phyloP scores from a whole-genome alignment of 2,888 invertebrate species.

The Xylocampa areola region DNA sequence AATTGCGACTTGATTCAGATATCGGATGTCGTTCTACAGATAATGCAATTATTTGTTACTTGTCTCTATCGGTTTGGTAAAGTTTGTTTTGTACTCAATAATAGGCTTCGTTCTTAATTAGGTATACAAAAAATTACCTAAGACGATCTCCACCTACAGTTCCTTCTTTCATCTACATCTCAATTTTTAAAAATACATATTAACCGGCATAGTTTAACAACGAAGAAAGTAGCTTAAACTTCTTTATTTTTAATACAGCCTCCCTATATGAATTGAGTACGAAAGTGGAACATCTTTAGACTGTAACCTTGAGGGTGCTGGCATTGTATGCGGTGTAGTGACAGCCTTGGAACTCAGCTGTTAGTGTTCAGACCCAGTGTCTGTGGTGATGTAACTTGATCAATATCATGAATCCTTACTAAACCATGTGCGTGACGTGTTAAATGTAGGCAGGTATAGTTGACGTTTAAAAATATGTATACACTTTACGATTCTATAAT shows the following conservation, averaged over 20 bases:
- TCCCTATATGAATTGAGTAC: slow-evolving; percentile 15
- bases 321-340: slow-evolving; percentile 31
- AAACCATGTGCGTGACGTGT: slow-evolving; percentile 12
- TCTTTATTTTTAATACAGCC: slow-evolving; percentile 14
- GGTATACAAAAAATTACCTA: too few species aligned
- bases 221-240: slow-evolving; percentile 1
- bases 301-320: slow-evolving; percentile 39
- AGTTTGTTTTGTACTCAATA: too few species aligned
- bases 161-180: too few species aligned
- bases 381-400: slow-evolving; percentile 44
- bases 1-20: too few species aligned
- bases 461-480: too few species aligned
- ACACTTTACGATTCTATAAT: too few species aligned
- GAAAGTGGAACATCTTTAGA: slow-evolving; percentile 49
- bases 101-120: too few species aligned
- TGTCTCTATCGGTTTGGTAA: too few species aligned
- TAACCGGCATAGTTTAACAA: background rate
- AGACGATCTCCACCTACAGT: too few species aligned
- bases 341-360: slow-evolving; percentile 50
- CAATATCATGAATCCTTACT: slow-evolving; percentile 28
- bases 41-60: too few species aligned
- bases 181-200: too few species aligned
- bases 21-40: background rate
- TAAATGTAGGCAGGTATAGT: too few species aligned
- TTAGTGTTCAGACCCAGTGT: slow-evolving; percentile 4